Evolutionary conservation across 2,113 vertebrate genomes (phyloP).

Genomic region (Galeopterus variegatus): DNA sequence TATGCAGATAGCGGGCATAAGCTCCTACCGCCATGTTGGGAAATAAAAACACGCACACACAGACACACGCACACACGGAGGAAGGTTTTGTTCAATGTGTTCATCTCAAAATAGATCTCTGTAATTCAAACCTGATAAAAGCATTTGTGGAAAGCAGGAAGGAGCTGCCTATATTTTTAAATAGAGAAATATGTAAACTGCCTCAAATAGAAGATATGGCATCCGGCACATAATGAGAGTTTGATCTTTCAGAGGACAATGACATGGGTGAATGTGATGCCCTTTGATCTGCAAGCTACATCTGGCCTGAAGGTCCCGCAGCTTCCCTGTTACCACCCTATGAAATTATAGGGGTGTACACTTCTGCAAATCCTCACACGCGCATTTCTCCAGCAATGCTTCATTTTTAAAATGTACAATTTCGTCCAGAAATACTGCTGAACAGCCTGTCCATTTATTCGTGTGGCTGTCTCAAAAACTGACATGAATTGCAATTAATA

Average conservation of each 20-base stretch:
- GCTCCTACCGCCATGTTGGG: slow-evolving; percentile 91
- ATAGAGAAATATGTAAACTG: slow-evolving; percentile 89
- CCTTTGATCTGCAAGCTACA: slow-evolving; percentile 87
- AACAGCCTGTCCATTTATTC: slow-evolving; percentile 83
- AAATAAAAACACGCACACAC: slow-evolving; percentile 87
- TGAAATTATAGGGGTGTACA: slow-evolving; percentile 66
- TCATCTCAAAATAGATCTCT: slow-evolving; percentile 96
- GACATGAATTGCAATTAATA: slow-evolving; percentile 87
- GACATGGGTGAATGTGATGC: slow-evolving; percentile 82
- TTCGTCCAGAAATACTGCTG: slow-evolving; percentile 82
- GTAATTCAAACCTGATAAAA: slow-evolving; percentile 94
- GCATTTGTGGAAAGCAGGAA: slow-evolving; percentile 92
- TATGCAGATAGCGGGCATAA: slow-evolving; percentile 94
- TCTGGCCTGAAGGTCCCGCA: slow-evolving; percentile 78
- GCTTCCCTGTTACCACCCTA: slow-evolving; percentile 47
- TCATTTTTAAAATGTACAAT: slow-evolving; percentile 82
- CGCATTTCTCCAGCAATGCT: slow-evolving; percentile 32
- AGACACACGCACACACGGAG: slow-evolving; percentile 73
- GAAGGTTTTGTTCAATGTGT: slow-evolving; percentile 90
- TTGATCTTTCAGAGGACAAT: slow-evolving; percentile 89
- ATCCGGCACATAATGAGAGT: slow-evolving; percentile 85
- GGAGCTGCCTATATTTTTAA: slow-evolving; percentile 88
- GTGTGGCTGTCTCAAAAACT: slow-evolving; percentile 82
- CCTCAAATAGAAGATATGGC: slow-evolving; percentile 83
- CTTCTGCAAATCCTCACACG: slow-evolving; percentile 51